Conservation (phyloP, 2,888 invertebrate genomes). For the Agriopis marginaria region DNA sequence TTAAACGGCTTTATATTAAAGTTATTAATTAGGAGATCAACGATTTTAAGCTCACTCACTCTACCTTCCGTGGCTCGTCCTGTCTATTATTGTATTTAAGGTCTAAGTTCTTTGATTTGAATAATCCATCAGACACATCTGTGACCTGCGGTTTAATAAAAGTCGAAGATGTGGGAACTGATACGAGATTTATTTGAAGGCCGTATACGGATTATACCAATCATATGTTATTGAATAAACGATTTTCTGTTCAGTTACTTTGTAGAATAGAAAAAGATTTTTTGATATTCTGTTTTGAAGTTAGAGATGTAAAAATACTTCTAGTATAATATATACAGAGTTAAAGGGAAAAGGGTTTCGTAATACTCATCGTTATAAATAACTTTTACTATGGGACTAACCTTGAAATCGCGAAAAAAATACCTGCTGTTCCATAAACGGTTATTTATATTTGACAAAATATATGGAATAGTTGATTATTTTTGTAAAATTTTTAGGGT, state of each 20-base stretch:
- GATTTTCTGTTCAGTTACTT: neutral
- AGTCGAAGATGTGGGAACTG: slow-evolving; percentile 30
- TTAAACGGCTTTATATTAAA: too few relatives aligned
- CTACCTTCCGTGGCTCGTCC: slow-evolving; percentile 17
- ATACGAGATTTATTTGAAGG: slow-evolving; percentile 23
- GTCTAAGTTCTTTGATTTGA: slow-evolving; percentile 55
- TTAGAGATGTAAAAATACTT: too few relatives aligned
- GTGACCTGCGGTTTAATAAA: slow-evolving; percentile 47
- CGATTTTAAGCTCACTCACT: neutral
- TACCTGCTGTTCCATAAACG: too few relatives aligned
- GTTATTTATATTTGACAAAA: too few relatives aligned
- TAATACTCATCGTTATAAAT: too few relatives aligned
- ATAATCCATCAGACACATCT: slow-evolving; percentile 58
- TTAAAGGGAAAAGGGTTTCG: too few relatives aligned
- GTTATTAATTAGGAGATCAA: neutral
- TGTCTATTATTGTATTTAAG: slow-evolving; percentile 44
- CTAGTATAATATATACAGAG: too few relatives aligned
- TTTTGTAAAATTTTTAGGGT: too few relatives aligned
- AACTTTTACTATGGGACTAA: too few relatives aligned
- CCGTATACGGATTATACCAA: slow-evolving; percentile 23
- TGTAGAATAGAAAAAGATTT: neutral
- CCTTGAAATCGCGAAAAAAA: too few relatives aligned
- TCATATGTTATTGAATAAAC: slow-evolving; percentile 16
- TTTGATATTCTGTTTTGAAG: neutral
- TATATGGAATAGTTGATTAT: too few relatives aligned